Evolutionary conservation across 2,888 invertebrate species (phyloP), one percentile per base, ranked within the genome.

Genomic region (Luperina testacea): DNA sequence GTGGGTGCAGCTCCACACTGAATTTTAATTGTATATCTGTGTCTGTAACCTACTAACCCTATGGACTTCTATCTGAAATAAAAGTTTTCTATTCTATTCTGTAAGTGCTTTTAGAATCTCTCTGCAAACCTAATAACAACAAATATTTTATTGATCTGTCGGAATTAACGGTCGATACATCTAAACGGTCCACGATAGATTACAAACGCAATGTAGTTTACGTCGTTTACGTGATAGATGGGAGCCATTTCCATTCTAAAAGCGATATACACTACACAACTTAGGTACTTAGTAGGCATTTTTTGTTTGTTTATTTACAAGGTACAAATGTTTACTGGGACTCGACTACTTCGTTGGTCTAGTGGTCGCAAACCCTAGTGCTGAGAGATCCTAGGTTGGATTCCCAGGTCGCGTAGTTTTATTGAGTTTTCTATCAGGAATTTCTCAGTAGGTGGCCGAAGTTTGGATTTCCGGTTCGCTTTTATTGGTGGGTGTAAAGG

Each of bases 121-220:
- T 32, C 67, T 27, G 7, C 32, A 61, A 61, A 61, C 51, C 11
- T 38, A 67, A 70, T 79, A 67, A 53, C 51, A 75, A 53, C 59
- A 61, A 48, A 84, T 86, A 83, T 83, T 83, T 84, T 71, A 86
- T 79, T 79, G 70, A 79, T 75, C 70, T 83, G 75, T 77, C 80
- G 65, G 75, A 65, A 82, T 76, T 80, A 67, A 75, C 69, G 65
- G n/a, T 75, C 77, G 70, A 84, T 87, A 87, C 51, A 87, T 87
- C 85, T 81, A 87, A 87, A 64, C 57, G 59, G 64, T 71, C 65
- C 24, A 38, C 86, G 77, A 83, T 82, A 51, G 63, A 84, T 84
- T 73, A 87, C 87, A 75, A 63, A 77, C 82, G 83, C 75, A 75
- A 73, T 71, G 79, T 75, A 79, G 75, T 86, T 86, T 79, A 79